A percentile compares a stretch with the other conserved stretches of the same genome.
phyloP scores from a whole-genome alignment of 2,888 invertebrate species.

The Aelia acuminata region DNA sequence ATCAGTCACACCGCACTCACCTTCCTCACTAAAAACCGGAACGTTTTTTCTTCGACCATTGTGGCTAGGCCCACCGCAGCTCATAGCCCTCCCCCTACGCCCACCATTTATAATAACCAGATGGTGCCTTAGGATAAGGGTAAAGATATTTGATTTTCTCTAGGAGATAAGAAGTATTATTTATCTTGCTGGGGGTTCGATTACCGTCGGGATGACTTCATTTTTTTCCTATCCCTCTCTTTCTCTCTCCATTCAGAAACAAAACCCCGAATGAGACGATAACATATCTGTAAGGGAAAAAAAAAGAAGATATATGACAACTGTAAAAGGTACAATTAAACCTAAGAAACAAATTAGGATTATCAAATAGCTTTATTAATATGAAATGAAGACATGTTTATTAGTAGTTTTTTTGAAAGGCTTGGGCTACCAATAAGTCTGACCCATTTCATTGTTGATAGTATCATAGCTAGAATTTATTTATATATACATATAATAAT shows the following conservation, averaged over 20 bases:
- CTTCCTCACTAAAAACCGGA: constrained; percentile 44
- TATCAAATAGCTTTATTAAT: too few relatives aligned
- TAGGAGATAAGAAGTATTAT: constrained; percentile 27
- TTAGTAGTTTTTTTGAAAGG: too few relatives aligned
- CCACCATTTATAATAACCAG: constrained; percentile 46
- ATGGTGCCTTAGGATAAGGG: neutral
- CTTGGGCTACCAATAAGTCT: too few relatives aligned
- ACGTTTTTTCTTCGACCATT: constrained; percentile 34
- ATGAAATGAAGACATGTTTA: too few relatives aligned
- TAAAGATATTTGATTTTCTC: constrained; percentile 36
- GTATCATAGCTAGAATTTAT: too few relatives aligned
- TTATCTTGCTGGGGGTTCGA: constrained; percentile 18
- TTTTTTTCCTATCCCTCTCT: too few relatives aligned
- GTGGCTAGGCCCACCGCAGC: constrained; percentile 21
- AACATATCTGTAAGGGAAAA: neutral
- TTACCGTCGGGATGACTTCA: constrained; percentile 7
- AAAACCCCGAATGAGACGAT: neutral
- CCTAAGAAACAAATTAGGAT: neutral
- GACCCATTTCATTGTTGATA: too few relatives aligned
- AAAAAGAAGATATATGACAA: neutral
- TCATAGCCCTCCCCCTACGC: neutral
- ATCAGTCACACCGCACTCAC: constrained; percentile 47
- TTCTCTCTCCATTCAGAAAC: neutral
- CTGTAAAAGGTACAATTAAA: neutral
- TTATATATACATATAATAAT: too few relatives aligned